Conservation (phyloP, 2,113 vertebrate genomes). For the Rhineura floridana region DNA sequence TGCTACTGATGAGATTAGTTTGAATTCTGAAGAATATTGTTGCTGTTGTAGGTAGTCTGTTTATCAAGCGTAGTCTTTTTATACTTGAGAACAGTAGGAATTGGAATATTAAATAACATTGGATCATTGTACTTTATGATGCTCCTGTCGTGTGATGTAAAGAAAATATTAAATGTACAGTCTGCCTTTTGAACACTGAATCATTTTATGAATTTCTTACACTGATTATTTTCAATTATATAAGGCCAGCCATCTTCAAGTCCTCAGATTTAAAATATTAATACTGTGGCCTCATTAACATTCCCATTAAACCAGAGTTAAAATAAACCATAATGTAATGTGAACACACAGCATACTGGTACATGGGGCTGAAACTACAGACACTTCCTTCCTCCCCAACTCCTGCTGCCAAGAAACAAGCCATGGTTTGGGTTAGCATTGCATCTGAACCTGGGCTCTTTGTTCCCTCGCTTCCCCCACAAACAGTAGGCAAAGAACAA, state of each 20-base stretch:
- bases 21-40: constrained; percentile 26
- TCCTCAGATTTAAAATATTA: constrained; percentile 28
- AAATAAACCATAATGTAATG: neutral
- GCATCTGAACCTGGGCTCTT: no score
- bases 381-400: neutral
- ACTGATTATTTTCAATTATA: neutral
- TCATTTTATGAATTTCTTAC: constrained; percentile 31
- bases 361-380: no score
- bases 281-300: constrained; percentile 16
- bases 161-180: constrained; percentile 37
- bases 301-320: neutral
- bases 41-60: constrained; percentile 7
- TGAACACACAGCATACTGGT: no score
- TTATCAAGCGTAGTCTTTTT: constrained; percentile 15
- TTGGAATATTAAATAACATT: constrained; percentile 39
- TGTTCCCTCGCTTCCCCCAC: rapidly evolving
- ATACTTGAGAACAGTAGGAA: constrained; percentile 35
- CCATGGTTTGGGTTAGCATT: no score
- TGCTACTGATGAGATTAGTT: neutral
- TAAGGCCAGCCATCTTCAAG: neutral
- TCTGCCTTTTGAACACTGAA: constrained; percentile 41
- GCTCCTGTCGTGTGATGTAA: constrained; percentile 48
- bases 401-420: neutral
- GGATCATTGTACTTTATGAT: constrained; percentile 52
- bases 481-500: no score